Conservation (phyloP, 2,888 invertebrate species). For the Cepaea hortensis region DNA sequence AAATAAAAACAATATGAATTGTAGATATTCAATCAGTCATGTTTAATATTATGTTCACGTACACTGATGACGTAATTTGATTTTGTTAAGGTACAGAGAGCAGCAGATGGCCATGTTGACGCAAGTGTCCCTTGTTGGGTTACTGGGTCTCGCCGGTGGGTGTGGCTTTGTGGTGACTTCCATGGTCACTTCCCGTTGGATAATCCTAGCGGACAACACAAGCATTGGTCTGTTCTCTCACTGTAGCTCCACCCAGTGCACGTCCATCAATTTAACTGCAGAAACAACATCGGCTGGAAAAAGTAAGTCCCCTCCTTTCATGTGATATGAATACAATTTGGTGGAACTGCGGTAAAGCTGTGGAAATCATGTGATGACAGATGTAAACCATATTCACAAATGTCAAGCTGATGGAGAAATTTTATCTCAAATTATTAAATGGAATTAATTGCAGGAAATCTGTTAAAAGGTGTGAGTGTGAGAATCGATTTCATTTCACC, state of each 20-base stretch:
- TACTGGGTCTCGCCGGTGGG: background rate
- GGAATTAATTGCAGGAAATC: too few relatives aligned
- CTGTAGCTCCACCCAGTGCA: background rate
- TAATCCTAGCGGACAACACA: background rate
- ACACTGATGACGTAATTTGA: too few relatives aligned
- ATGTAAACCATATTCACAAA: background rate
- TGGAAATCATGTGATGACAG: background rate
- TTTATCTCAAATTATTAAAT: too few relatives aligned
- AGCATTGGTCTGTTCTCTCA: background rate
- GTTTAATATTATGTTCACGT: too few relatives aligned
- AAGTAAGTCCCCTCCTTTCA: background rate
- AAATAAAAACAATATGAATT: too few relatives aligned
- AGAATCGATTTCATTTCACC: too few relatives aligned
- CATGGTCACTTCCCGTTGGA: constrained; percentile 5
- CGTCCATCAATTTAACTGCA: constrained; percentile 3
- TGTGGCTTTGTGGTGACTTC: constrained; percentile 15
- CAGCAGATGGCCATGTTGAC: background rate
- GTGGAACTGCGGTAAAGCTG: too few relatives aligned
- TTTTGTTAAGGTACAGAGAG: too few relatives aligned
- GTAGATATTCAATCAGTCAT: too few relatives aligned
- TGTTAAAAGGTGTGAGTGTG: too few relatives aligned
- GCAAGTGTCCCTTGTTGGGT: background rate
- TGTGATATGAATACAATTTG: too few relatives aligned
- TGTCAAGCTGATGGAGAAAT: too few relatives aligned
- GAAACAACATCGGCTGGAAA: background rate